Conservation (phyloP, 2,113 vertebrate genomes). For the Sylvietta virens region DNA sequence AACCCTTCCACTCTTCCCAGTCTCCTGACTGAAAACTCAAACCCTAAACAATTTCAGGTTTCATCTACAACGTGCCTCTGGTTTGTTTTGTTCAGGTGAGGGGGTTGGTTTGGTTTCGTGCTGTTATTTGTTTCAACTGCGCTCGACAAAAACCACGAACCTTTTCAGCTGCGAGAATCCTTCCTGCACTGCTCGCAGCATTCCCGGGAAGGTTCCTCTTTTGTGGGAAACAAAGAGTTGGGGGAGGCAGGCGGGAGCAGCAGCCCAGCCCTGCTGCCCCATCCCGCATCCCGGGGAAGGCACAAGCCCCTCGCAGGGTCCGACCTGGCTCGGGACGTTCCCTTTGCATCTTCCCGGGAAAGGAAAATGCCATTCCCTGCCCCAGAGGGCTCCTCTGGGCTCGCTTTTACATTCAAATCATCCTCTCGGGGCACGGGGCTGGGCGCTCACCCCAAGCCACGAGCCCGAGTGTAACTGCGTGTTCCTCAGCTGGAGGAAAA, state of each 20-base stretch:
- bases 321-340: background rate
- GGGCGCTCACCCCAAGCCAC: background rate
- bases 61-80: background rate
- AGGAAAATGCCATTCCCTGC: background rate
- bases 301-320: background rate
- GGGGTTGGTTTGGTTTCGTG: background rate
- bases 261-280: background rate
- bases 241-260: background rate
- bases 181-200: background rate
- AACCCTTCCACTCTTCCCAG: background rate
- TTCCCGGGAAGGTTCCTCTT: background rate
- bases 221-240: background rate
- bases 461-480: background rate
- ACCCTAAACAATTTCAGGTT: background rate
- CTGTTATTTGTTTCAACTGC: background rate
- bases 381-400: background rate
- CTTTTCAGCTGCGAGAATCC: background rate
- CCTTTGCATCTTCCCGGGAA: background rate
- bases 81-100: background rate
- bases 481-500: background rate
- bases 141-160: background rate
- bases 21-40: background rate
- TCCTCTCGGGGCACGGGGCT: background rate
- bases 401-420: background rate
- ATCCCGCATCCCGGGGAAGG: background rate